Evolutionary conservation across 2,888 invertebrate species (phyloP), one percentile per base, ranked within the genome.

Genomic region (Oscheius sp.): DNA sequence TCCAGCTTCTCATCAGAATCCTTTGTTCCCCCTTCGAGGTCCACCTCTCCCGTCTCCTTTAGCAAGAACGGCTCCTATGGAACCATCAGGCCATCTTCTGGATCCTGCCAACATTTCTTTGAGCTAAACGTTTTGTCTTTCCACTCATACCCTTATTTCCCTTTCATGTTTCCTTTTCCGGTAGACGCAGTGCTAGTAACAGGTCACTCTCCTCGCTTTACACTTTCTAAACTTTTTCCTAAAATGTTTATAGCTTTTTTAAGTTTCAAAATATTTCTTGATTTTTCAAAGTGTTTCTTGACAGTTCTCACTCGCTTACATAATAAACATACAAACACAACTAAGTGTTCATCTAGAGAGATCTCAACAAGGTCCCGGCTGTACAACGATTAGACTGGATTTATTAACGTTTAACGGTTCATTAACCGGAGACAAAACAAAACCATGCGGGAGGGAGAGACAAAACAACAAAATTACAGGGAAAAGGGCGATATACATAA

Each of bases 41-140:
- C 21, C 66, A 3, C 13, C 51, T 51, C 53, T 66, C 11, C 51
- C 51, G 1, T 21, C 35, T 13, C n/a, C 11, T 9, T 29, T 48
- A 11, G 10, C 66, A 4, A 47, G 48, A 63, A 47, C 51, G 2
- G 35, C 66, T 32, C 35, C n/a, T 55, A 9, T 13, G 1, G 33
- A 7, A 13, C 55, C 53, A 2, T 48, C 13, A 47, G 35, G 2
- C 4, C 42, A 7, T 42, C 53, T 42, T 2, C 11, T 68, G 11
- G 68, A 68, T 21, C 68, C 68, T n/a, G 68, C 68, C 2, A 53
- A 68, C 53, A 68, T 68, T n/a, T 68, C 68, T 33, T 48, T 65
- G 48, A 65, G 51, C 65, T 65, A 29, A 42, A 35, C 21, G 21
- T 53, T 4, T 53, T 4, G 11, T 53, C 11, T 4, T 53, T 11